Evolutionary conservation across 2,797 vertebrate genomes (phyloP).

Genomic region (Catostomus latipinnis): DNA sequence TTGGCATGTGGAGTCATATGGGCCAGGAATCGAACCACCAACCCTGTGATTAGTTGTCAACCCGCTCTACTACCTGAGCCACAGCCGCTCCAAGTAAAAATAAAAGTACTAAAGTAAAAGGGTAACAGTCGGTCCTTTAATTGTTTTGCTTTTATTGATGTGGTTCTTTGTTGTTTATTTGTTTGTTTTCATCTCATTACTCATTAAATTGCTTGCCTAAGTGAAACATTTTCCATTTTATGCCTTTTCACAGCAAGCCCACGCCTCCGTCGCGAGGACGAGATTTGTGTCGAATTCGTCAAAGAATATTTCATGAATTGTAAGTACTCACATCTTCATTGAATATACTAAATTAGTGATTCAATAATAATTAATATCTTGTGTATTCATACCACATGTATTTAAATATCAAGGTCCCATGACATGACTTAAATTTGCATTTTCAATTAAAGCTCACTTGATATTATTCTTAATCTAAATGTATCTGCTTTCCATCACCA

Average conservation of each 20-base stretch:
- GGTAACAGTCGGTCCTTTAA: background rate
- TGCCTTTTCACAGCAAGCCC: conserved; percentile 61
- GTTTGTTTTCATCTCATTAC: conserved; percentile 15
- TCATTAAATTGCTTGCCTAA: background rate
- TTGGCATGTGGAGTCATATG: no score
- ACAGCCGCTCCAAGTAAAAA: no score
- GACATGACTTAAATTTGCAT: background rate
- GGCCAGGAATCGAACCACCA: no score
- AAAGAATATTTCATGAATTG: conserved; percentile 72
- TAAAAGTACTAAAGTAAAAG: no score
- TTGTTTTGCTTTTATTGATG: background rate
- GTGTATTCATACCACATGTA: background rate
- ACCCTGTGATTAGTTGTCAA: no score
- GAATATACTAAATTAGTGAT: conserved; percentile 1
- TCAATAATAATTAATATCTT: background rate
- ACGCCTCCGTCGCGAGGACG: conserved; percentile 68
- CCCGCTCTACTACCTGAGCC: no score
- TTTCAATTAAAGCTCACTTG: background rate
- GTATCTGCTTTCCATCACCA: background rate
- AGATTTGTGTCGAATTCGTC: conserved; percentile 72
- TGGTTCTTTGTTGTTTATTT: background rate
- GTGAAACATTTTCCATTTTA: conserved; percentile 22
- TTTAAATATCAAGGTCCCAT: background rate
- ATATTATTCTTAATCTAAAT: background rate
- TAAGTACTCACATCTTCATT: conserved; percentile 57